These are phyloP conservation scores for Haliclystus octoradiatus DNA, from an alignment of 30 jellyfish, hydroid and myxozoan species.

Conservation along the genomic window DNA sequence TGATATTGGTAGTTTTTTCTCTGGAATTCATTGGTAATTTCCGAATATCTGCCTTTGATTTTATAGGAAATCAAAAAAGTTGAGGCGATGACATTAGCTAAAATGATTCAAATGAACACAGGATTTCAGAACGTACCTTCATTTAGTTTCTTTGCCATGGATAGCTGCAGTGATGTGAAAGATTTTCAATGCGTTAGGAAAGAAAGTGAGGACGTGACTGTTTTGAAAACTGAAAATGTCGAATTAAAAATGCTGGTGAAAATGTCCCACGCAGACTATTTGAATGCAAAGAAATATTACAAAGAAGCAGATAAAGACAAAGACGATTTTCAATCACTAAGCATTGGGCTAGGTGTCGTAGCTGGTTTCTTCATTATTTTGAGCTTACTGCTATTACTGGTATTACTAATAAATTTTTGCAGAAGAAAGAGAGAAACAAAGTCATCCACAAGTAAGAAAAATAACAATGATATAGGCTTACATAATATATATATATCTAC, in stretches of 20 bases:
- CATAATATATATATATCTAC: no score
- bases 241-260: no score
- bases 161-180: slow-evolving; percentile 51
- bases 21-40: neutral
- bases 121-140: slow-evolving; percentile 72
- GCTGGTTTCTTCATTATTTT: neutral
- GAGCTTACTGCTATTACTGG: neutral
- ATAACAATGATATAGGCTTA: no score
- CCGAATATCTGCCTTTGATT: neutral
- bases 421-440: no score
- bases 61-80: slow-evolving; percentile 76
- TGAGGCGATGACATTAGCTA: slow-evolving; percentile 53
- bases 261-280: no score
- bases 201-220: neutral
- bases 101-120: slow-evolving; percentile 55
- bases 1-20: neutral
- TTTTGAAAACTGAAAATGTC: neutral
- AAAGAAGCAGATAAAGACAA: neutral
- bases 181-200: slow-evolving; percentile 61
- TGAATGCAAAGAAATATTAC: no score
- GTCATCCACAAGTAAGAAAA: no score
- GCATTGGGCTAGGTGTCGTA: neutral
- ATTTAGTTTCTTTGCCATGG: slow-evolving; percentile 65
- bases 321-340: neutral
- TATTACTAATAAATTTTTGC: neutral